Evolutionary conservation across 1,140 invertebrate genomes (phyloP).

Genomic region (Sogatella furcifera): DNA sequence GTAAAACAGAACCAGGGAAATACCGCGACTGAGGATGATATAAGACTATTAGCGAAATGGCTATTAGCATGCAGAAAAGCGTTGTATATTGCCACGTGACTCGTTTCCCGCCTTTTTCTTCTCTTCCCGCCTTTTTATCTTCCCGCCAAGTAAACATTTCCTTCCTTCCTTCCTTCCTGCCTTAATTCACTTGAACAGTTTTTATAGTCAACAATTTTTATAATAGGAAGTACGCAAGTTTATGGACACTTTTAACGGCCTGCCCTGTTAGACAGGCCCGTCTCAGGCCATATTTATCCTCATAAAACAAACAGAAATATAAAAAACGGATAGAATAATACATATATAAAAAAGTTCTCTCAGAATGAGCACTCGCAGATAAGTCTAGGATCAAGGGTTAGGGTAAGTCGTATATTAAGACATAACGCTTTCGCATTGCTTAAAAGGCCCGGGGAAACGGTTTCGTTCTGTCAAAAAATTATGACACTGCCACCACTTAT

Average conservation of each 20-base stretch:
- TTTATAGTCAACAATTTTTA: conserved; percentile 3
- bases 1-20: too few relatives aligned
- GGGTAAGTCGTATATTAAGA: background rate
- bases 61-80: too few relatives aligned
- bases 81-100: too few relatives aligned
- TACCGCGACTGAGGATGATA: too few relatives aligned
- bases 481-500: too few relatives aligned
- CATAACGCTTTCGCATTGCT: too few relatives aligned
- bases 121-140: too few relatives aligned
- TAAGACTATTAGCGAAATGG: too few relatives aligned
- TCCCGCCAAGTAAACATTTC: background rate
- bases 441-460: too few relatives aligned
- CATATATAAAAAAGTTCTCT: background rate
- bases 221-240: background rate
- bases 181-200: conserved; percentile 4
- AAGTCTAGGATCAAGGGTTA: background rate
- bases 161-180: background rate
- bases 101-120: too few relatives aligned
- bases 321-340: conserved; percentile 2
- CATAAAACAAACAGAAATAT: conserved; percentile 4
- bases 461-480: too few relatives aligned
- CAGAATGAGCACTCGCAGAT: background rate
- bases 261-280: background rate
- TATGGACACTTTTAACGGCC: conserved; percentile 1
- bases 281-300: background rate